A percentile compares a stretch with the other conserved stretches of the same genome.
Evolutionary conservation across 35 echinoderm and acorn worm species (phyloP).

Genomic region (Anneissia japonica): DNA sequence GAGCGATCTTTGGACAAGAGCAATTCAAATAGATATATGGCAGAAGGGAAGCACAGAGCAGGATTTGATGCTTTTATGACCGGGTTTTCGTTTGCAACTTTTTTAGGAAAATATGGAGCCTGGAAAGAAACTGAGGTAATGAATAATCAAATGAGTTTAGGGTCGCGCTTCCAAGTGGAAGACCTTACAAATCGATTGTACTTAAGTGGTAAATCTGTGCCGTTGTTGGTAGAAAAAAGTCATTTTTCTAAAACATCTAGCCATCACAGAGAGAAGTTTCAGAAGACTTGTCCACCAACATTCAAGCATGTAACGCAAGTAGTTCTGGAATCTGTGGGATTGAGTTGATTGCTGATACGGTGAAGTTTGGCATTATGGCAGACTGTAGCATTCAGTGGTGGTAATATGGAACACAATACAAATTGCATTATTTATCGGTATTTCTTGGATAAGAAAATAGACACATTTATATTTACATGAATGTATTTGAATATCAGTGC

Average conservation of each 20-base stretch:
- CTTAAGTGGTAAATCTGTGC: conserved; percentile 71
- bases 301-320: neutral
- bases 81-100: conserved; percentile 64
- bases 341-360: neutral
- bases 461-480: no score
- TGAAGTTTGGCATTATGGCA: no score
- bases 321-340: neutral
- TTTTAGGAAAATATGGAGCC: conserved; percentile 25
- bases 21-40: neutral
- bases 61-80: conserved; percentile 99
- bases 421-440: no score
- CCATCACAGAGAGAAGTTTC: conserved; percentile 76
- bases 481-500: no score
- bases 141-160: neutral
- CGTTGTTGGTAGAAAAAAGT: conserved; percentile 66
- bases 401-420: no score
- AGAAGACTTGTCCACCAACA: conserved; percentile 1
- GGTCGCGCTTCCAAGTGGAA: conserved; percentile 16
- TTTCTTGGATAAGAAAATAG: no score
- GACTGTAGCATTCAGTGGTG: no score
- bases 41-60: conserved; percentile 67
- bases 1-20: neutral
- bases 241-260: conserved; percentile 68
- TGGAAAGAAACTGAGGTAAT: neutral
- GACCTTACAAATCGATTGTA: conserved; percentile 60